Evolutionary conservation across 2,797 vertebrate genomes (phyloP), one percentile per base, ranked within the genome.

Genomic region (Orientallactaga sibirica): DNA sequence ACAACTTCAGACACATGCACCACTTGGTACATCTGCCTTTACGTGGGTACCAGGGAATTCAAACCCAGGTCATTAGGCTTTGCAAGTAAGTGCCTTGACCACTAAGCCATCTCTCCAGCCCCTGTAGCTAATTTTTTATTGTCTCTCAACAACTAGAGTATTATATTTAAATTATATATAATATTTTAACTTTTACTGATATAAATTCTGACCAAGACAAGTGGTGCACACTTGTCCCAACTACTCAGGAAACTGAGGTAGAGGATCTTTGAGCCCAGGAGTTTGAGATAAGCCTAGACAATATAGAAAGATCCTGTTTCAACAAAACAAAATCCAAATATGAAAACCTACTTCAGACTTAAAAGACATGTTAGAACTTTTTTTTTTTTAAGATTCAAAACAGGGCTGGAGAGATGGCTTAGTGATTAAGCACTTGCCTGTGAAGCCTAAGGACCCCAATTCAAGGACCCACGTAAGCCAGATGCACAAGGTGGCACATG

Each of bases 91-190:
- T 48, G 43, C 43, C 43, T 48, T 48, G 8, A 48, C 43, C 43
- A 8, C 43, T 48, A 48, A 48, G 43, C 43, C 43, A 48, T 48
- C 43, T 48, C 43, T 48, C 43, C 43, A 8, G 43, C 43, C 43
- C 43, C 43, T 48, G 48, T 48, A 48, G 7, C 48, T 48, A 8
- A 48, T 48, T 8, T 48, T 86, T 84, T 41, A 77, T 14, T 95
- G 4, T 67, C 78, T 86, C 85, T 91, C 68, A 75, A 75, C 16
- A 92, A 74, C 71, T 61, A 48, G 22, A 86, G 66, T 81, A 84
- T 61, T n/a, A 22, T 62, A 82, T 71, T 88, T 90, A 90, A 88
- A 75, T 77, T 86, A 70, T 71, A 90, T 41, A 88, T 58, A 91
- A 73, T 9, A 48, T 58, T 58, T 58, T 58, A 58, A 58, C 55